Conservation (phyloP, 1,140 invertebrate species). For the Heterodera schachtii region DNA sequence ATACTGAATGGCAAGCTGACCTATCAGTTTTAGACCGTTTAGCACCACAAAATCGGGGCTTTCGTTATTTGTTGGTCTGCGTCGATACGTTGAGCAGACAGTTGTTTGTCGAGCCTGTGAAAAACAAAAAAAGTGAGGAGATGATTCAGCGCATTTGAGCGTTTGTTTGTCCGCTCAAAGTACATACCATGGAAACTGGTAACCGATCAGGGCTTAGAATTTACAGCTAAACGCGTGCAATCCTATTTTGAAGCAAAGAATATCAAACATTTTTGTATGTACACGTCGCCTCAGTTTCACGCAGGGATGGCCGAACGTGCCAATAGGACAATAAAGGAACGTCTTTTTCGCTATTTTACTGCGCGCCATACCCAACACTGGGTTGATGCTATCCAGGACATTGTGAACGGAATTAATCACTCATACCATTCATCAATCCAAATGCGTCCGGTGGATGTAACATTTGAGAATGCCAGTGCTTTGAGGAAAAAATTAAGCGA, state of each 20-base stretch:
- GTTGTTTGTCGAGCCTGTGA: slow-evolving; percentile 44
- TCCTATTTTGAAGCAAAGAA: slow-evolving; percentile 34
- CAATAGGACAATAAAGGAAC: slow-evolving; percentile 42
- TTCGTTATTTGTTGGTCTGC: slow-evolving; percentile 43
- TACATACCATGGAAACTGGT: slow-evolving; percentile 36
- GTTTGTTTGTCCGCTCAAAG: slow-evolving; percentile 6
- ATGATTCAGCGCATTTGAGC: slow-evolving; percentile 41
- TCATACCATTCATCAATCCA: slow-evolving; percentile 29
- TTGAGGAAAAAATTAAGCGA: neutral
- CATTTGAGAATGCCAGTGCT: slow-evolving; percentile 33
- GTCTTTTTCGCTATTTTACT: slow-evolving; percentile 47
- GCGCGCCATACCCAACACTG: slow-evolving; percentile 32
- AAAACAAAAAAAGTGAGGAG: slow-evolving; percentile 21
- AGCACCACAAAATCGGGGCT: slow-evolving; percentile 22
- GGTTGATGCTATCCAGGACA: slow-evolving; percentile 41
- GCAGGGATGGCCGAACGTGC: slow-evolving; percentile 44
- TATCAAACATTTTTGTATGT: slow-evolving; percentile 11
- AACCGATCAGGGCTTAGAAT: slow-evolving; percentile 43
- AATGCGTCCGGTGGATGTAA: slow-evolving; percentile 27
- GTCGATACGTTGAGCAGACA: slow-evolving; percentile 42
- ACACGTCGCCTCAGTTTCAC: slow-evolving; percentile 42
- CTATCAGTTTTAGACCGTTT: slow-evolving; percentile 35
- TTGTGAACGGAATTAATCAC: slow-evolving; percentile 44
- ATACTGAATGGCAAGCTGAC: slow-evolving; percentile 49
- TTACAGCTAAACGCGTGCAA: slow-evolving; percentile 30